These are phyloP conservation scores for Hucho hucho DNA, from an alignment of 2,113 vertebrate genomes.

Conservation along the genomic window DNA sequence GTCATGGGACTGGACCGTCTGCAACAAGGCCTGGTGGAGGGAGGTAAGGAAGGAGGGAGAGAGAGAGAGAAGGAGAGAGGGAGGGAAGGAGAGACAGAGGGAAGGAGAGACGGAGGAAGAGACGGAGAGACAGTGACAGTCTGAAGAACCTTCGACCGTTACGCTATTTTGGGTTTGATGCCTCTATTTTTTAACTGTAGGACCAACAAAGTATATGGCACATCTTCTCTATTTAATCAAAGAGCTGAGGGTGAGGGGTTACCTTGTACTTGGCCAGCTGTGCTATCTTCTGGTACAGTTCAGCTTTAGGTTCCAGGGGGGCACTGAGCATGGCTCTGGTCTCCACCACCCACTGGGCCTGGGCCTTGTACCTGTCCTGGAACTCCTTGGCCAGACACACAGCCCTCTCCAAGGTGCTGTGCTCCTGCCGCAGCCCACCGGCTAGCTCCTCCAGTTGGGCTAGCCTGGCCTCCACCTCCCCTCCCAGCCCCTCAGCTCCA, in stretches of 20 bases:
- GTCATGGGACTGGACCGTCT: slow-evolving; percentile 86
- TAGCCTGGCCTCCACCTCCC: slow-evolving; percentile 77
- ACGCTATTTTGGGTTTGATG: too few species aligned
- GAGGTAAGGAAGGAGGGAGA: neutral
- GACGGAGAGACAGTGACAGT: neutral
- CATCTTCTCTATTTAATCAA: too few species aligned
- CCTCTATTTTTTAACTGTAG: too few species aligned
- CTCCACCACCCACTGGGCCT: slow-evolving; percentile 85
- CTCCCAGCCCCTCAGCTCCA: slow-evolving; percentile 78
- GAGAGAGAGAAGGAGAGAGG: neutral
- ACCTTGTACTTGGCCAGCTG: slow-evolving; percentile 97
- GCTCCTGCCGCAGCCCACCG: slow-evolving; percentile 82
- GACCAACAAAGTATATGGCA: neutral
- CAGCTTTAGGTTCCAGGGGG: slow-evolving; percentile 86
- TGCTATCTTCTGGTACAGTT: slow-evolving; percentile 94
- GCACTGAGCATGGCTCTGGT: slow-evolving; percentile 76
- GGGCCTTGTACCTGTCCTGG: slow-evolving; percentile 85
- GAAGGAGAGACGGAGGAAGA: neutral
- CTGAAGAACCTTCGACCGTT: too few species aligned
- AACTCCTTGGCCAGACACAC: slow-evolving; percentile 89
- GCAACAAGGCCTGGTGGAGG: slow-evolving; percentile 81
- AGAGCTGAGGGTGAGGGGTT: neutral
- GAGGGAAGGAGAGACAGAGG: slow-evolving; percentile 1
- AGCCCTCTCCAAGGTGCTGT: slow-evolving; percentile 81
- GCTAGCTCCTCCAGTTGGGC: slow-evolving; percentile 84